Conservation (phyloP, 1,140 invertebrate genomes). For the Pentalonia nigronervosa region DNA sequence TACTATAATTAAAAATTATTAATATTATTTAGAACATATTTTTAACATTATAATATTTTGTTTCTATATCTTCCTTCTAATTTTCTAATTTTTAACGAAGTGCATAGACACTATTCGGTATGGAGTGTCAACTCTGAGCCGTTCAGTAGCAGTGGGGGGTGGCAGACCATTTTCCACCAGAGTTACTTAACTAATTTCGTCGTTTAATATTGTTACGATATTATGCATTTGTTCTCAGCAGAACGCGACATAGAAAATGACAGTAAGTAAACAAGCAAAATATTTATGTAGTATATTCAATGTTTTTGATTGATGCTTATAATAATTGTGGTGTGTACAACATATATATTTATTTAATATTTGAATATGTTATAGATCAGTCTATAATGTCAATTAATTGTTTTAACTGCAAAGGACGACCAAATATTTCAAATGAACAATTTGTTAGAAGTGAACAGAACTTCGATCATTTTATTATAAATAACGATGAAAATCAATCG, state of each 20-base stretch:
- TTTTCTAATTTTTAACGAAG: not conserved
- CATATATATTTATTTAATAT: not conserved
- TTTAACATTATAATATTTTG: too few relatives aligned
- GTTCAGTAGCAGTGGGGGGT: not conserved
- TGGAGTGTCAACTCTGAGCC: not conserved
- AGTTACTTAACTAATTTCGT: not conserved
- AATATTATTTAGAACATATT: too few relatives aligned
- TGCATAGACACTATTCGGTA: not conserved
- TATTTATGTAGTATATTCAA: too few relatives aligned
- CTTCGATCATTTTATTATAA: not conserved
- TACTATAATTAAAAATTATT: too few relatives aligned
- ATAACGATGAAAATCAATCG: constrained; percentile 21
- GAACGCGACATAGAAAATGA: not conserved
- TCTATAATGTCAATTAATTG: not conserved
- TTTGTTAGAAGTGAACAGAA: constrained; percentile 36
- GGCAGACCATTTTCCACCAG: not conserved
- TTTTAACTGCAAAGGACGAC: constrained; percentile 22
- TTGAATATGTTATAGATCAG: not conserved
- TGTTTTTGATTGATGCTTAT: too few relatives aligned
- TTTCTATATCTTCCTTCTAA: not conserved
- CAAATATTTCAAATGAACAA: constrained; percentile 9
- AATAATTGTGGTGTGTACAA: not conserved
- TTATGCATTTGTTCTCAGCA: constrained; percentile 6
- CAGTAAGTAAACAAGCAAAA: not conserved
- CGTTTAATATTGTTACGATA: not conserved